These are phyloP conservation scores for Apeira syringaria DNA, from an alignment of 2,888 invertebrate species.

Conservation along the genomic window DNA sequence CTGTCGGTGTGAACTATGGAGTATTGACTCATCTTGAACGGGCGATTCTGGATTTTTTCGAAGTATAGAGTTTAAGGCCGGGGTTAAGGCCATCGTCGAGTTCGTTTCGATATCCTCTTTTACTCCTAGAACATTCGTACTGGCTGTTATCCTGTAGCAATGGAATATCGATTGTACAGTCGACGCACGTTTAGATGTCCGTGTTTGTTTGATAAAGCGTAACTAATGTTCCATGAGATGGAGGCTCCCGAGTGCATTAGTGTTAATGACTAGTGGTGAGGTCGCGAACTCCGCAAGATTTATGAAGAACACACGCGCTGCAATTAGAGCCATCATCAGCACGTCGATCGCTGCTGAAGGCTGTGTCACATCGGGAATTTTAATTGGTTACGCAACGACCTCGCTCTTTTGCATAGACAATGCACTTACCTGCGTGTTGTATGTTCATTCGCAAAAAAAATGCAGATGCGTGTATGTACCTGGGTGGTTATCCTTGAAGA, in stretches of 20 bases:
- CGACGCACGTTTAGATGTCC: slow-evolving; percentile 14
- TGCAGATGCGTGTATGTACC: slow-evolving; percentile 37
- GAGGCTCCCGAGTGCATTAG: neutral
- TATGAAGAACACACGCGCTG: slow-evolving; percentile 1
- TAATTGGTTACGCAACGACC: slow-evolving; percentile 70
- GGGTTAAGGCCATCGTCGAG: slow-evolving; percentile 18
- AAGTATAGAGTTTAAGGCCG: slow-evolving; percentile 21
- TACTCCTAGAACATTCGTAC: neutral
- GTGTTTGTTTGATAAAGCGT: slow-evolving; percentile 6
- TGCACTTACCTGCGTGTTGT: slow-evolving; percentile 55
- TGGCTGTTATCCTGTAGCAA: slow-evolving; percentile 24
- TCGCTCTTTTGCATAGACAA: slow-evolving; percentile 63
- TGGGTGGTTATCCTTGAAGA: slow-evolving; percentile 45
- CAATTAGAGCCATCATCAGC: slow-evolving; percentile 25
- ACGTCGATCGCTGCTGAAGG: slow-evolving; percentile 43
- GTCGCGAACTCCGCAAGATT: neutral
- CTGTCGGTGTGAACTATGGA: slow-evolving; percentile 32
- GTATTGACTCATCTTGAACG: slow-evolving; percentile 39
- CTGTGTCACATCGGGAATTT: slow-evolving; percentile 48
- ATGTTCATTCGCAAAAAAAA: slow-evolving; percentile 46
- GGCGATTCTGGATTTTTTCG: slow-evolving; percentile 23
- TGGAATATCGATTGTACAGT: slow-evolving; percentile 21
- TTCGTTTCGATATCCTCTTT: slow-evolving; percentile 12
- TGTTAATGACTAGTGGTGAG: neutral
- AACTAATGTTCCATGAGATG: neutral